phyloP scores from a whole-genome alignment of 2,797 vertebrate species.

The Eulemur albifrons region DNA sequence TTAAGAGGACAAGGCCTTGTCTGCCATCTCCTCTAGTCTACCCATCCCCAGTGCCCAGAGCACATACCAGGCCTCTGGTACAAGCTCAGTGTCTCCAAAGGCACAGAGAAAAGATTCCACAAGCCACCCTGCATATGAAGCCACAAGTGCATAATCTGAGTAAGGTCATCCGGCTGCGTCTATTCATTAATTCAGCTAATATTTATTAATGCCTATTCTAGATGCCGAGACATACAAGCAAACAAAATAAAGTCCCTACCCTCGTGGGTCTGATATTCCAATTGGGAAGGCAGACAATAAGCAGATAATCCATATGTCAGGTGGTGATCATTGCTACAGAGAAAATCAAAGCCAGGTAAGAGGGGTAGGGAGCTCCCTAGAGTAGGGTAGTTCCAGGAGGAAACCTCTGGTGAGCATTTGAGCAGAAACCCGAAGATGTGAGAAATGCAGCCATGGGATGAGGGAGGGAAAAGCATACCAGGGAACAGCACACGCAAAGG shows the following conservation, averaged over 20 bases:
- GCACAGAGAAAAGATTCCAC: background rate
- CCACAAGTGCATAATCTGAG: background rate
- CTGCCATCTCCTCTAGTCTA: background rate
- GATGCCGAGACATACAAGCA: background rate
- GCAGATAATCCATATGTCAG: background rate
- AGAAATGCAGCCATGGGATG: background rate
- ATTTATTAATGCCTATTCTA: background rate
- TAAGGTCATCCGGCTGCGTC: background rate
- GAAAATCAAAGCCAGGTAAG: background rate
- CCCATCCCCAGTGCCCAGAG: background rate
- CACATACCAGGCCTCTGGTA: rapidly evolving
- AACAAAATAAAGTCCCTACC: background rate
- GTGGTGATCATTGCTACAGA: background rate
- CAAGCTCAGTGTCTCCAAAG: background rate
- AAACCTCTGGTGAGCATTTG: background rate
- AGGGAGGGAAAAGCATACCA: background rate
- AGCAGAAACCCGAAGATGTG: background rate
- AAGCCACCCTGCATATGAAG: background rate
- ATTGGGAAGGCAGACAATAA: background rate
- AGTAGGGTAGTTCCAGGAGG: background rate
- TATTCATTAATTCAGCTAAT: constrained; percentile 20
- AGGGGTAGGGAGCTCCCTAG: background rate
- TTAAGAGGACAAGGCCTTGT: background rate
- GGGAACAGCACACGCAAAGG: background rate
- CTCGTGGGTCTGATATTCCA: background rate